Evolutionary conservation across 23 tunicate genomes (phyloP), one percentile per base, ranked within the genome.

Genomic region (Clavelina lepadiformis): DNA sequence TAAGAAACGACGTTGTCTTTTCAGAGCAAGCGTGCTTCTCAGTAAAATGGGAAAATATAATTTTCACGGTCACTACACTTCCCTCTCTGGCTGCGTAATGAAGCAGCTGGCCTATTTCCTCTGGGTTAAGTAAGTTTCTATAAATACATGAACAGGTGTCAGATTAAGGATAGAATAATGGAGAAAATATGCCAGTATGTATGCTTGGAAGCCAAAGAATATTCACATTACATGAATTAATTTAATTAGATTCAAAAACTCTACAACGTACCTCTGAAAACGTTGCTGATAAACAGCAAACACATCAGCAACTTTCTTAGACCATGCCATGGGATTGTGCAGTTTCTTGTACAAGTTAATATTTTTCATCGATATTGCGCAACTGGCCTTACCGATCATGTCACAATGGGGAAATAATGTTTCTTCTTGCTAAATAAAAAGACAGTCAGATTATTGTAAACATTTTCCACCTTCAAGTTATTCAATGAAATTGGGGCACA

Each of bases 1-100:
- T 66, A 1, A 35, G 3, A 23, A 47, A 22, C 6, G 66, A 7
- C 7, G 72, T 5, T 3, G 20, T 34, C 11, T 31, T 34, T 26
- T 46, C 65, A 24, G 55, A 35, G 35, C 84, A 78, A 6, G 46
- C 84, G 56, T 78, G 84, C 8, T 58, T 67, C 25, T 78, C 84
- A 0, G 53, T 68, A 37, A 51, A 78, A 33, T 68, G 58, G 0
- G 61, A 21, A 51, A 68, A 68, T 1, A 78, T 78, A 8, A 32
- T 0, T 25, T 46, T 46, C 2, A 78, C 28, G 2, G 44, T 23
- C 7, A 29, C 11, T 3, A 19, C 11, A 50, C 59, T 46, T 19
- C 33, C 51, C 26, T 68, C 69, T 22, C 32, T 58, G 25, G 33
- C 61, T 3, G 84, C 75, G 22, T 18, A 6, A 21, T 45, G 66